phyloP scores from a whole-genome alignment of 92 coral and sea anemone species.

The Umimayanthus chanpuru region DNA sequence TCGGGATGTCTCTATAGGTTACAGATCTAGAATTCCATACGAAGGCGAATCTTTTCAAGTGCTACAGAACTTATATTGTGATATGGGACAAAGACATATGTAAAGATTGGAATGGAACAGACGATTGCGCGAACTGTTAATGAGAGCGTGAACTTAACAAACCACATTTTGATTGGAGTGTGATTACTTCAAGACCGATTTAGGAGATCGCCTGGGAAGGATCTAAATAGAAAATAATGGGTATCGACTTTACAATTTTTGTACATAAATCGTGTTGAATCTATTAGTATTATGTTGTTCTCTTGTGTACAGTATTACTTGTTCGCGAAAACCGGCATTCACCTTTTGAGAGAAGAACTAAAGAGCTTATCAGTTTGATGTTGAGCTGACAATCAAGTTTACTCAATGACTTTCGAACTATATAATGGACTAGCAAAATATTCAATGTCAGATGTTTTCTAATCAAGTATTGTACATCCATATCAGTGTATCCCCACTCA shows the following conservation, averaged over 20 bases:
- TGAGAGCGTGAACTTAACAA: constrained; percentile 45
- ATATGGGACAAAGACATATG: not conserved
- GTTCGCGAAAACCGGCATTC: constrained; percentile 8
- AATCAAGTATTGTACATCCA: not conserved
- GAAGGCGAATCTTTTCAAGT: not conserved
- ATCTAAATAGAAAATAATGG: not conserved
- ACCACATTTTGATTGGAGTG: constrained; percentile 33
- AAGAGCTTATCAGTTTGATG: not conserved
- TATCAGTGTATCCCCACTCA: not conserved
- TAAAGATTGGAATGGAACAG: not conserved
- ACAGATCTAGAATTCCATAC: not conserved
- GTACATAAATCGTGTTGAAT: constrained; percentile 12
- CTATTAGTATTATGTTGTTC: not conserved
- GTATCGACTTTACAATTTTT: not conserved
- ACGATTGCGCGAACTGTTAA: constrained; percentile 41
- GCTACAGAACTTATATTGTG: constrained; percentile 19
- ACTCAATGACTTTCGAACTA: not conserved
- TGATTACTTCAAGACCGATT: constrained; percentile 31
- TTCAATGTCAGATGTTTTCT: not conserved
- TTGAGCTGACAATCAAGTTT: not conserved
- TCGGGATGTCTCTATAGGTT: not conserved
- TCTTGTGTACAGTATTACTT: constrained; percentile 8
- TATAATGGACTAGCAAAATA: not conserved
- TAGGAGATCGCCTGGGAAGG: not conserved
- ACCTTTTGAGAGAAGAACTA: not conserved